Conservation (phyloP, 2,797 vertebrate genomes). For the Aphelocoma californica region DNA sequence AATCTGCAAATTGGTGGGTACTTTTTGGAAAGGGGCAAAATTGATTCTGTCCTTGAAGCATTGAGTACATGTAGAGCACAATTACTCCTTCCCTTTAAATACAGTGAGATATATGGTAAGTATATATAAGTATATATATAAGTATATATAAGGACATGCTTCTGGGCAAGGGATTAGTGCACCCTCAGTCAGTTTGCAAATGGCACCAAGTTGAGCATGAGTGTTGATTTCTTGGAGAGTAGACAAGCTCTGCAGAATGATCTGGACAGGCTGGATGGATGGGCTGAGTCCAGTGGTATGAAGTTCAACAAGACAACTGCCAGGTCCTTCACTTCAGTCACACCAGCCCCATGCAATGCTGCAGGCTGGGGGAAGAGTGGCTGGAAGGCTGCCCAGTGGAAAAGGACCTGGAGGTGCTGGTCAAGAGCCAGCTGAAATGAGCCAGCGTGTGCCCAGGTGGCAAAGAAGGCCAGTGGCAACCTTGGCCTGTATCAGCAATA, state of each 20-base stretch:
- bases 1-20: not conserved
- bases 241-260: not conserved
- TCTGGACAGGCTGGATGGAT: not conserved
- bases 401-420: not conserved
- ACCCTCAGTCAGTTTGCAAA: not conserved
- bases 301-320: not conserved
- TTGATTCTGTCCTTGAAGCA: fast-evolving
- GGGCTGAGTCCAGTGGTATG: not conserved
- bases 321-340: not conserved
- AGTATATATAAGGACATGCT: no score
- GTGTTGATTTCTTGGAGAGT: not conserved
- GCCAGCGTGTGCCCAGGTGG: fast-evolving
- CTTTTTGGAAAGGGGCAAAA: not conserved
- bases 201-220: not conserved
- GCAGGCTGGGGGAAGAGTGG: not conserved
- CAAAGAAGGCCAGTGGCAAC: not conserved
- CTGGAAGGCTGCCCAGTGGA: not conserved
- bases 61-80: not conserved
- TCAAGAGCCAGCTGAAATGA: not conserved
- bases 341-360: not conserved
- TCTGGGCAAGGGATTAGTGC: not conserved
- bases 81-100: not conserved
- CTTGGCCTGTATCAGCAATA: not conserved
- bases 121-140: no score
- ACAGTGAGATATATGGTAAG: no score